Conservation (phyloP, 2,888 invertebrate genomes). For the Zygogramma bicolorata region DNA sequence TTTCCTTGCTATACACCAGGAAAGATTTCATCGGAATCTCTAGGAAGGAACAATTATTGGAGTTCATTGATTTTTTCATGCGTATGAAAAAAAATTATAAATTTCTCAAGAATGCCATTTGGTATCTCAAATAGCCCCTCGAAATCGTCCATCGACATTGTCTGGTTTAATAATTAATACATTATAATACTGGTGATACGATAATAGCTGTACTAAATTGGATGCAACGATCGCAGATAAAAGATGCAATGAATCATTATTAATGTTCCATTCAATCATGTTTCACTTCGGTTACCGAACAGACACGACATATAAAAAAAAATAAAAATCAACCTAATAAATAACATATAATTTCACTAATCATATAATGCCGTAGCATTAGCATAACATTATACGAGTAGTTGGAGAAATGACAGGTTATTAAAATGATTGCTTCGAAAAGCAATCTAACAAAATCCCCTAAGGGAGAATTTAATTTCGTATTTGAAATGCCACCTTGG, state of each 20-base stretch:
- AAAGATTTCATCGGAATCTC: no score
- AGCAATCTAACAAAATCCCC: conserved; percentile 15
- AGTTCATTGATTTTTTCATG: no score
- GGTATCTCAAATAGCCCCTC: no score
- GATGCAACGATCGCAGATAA: background rate
- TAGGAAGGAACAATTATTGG: no score
- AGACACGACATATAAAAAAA: background rate
- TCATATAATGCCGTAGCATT: conserved; percentile 38
- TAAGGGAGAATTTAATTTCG: background rate
- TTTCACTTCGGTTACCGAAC: background rate
- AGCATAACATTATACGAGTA: conserved; percentile 41
- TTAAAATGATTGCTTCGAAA: conserved; percentile 36
- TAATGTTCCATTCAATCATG: background rate
- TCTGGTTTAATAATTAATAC: background rate
- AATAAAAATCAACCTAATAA: conserved; percentile 1
- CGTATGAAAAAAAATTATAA: no score
- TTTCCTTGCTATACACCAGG: no score
- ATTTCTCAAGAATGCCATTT: no score
- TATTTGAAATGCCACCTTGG: conserved; percentile 19
- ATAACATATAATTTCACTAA: conserved; percentile 37
- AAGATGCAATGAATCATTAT: background rate
- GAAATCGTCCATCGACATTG: no score
- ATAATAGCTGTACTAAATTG: background rate
- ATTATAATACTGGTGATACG: background rate
- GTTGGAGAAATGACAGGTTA: conserved; percentile 37